Conservation (phyloP, 2,888 invertebrate species). For the Anarsia innoxiella region DNA sequence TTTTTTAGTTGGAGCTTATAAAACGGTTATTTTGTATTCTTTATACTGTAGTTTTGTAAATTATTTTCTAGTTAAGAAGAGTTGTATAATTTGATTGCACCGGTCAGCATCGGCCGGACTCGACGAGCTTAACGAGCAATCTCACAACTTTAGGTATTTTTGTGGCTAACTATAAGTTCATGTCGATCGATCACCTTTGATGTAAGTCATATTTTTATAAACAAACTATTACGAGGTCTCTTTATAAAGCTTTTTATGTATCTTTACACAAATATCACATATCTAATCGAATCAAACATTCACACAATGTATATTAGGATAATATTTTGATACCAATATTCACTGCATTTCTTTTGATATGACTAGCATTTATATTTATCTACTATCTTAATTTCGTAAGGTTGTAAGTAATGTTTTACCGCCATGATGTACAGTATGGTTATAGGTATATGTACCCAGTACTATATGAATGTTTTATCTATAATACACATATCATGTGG, state of each 20-base stretch:
- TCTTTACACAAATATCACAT: conserved; percentile 67
- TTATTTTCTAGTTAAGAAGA: conserved; percentile 61
- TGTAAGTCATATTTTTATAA: conserved; percentile 65
- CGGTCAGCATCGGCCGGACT: conserved; percentile 30
- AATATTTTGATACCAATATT: conserved; percentile 73
- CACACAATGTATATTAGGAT: conserved; percentile 59
- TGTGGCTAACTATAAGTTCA: conserved; percentile 40
- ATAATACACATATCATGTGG: conserved; percentile 70
- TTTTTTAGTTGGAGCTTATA: conserved; percentile 46
- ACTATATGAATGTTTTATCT: conserved; percentile 57
- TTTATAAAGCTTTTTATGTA: conserved; percentile 54
- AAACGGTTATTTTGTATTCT: conserved; percentile 64
- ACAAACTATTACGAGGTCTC: conserved; percentile 43
- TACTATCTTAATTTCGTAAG: conserved; percentile 55
- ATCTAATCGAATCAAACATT: conserved; percentile 61
- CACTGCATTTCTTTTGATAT: conserved; percentile 65
- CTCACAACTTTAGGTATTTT: conserved; percentile 44
- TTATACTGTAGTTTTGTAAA: conserved; percentile 68
- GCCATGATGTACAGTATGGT: conserved; percentile 65
- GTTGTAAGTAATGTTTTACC: conserved; percentile 56
- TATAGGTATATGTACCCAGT: conserved; percentile 63
- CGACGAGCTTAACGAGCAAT: conserved; percentile 40
- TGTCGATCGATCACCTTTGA: conserved; percentile 37
- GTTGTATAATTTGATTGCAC: conserved; percentile 41
- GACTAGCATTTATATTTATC: conserved; percentile 56